These are phyloP conservation scores for Lampropteryx suffumata DNA, from an alignment of 2,888 invertebrate genomes.

Conservation along the genomic window DNA sequence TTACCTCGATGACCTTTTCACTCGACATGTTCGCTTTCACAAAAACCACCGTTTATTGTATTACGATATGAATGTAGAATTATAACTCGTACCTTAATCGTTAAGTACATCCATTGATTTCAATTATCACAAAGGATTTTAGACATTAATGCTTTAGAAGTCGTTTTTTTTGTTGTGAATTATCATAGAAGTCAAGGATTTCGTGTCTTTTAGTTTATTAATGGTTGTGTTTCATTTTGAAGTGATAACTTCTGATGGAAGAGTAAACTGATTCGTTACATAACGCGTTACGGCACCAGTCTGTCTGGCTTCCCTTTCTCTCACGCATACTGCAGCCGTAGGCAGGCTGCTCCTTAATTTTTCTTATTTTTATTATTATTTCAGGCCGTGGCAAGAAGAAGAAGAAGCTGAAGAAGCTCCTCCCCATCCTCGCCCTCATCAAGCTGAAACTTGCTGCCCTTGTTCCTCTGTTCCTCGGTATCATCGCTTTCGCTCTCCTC, in stretches of 20 bases:
- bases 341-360: too few species aligned
- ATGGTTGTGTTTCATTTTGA: too few species aligned
- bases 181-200: too few species aligned
- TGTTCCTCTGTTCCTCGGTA: constrained; percentile 88
- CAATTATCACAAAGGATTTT: too few species aligned
- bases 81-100: constrained; percentile 22
- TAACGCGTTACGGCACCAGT: too few species aligned
- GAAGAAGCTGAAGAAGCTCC: constrained; percentile 90
- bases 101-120: constrained; percentile 11
- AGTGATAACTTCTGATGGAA: too few species aligned
- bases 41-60: constrained; percentile 23
- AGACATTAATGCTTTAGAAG: too few species aligned
- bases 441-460: constrained; percentile 90
- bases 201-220: too few species aligned
- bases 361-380: not conserved
- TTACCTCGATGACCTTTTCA: constrained; percentile 32
- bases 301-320: too few species aligned
- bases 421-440: constrained; percentile 89
- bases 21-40: constrained; percentile 30
- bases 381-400: constrained; percentile 90
- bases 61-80: constrained; percentile 18
- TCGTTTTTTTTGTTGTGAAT: too few species aligned
- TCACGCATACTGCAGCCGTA: too few species aligned
- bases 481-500: constrained; percentile 90
- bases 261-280: too few species aligned